A percentile compares a stretch with the other conserved stretches of the same genome.
Evolutionary conservation across 2,797 vertebrate genomes (phyloP).

Genomic region (Thripadectes ignobilis): DNA sequence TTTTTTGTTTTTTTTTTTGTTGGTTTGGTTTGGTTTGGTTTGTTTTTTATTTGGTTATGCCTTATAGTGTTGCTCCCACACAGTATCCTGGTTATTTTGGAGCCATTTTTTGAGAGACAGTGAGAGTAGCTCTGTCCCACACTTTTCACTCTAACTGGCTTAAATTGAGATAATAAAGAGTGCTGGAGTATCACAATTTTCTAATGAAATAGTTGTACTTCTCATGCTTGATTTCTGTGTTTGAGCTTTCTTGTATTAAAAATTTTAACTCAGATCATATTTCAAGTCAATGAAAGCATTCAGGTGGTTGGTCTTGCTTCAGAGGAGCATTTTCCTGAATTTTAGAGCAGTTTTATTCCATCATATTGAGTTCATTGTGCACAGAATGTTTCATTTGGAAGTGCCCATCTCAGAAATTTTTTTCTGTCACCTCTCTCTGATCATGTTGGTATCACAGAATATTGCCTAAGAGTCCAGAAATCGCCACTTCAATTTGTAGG

Average conservation of each 20-base stretch:
- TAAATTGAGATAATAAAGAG: neutral
- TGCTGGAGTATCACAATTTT: neutral
- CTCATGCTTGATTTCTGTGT: neutral
- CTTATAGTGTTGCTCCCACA: neutral
- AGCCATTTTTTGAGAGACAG: neutral
- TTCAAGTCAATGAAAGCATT: neutral
- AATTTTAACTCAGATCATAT: neutral
- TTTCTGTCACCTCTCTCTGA: neutral
- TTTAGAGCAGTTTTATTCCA: neutral
- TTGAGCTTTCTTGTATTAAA: neutral
- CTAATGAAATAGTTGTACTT: neutral
- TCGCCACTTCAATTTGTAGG: neutral
- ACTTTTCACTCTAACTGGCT: neutral
- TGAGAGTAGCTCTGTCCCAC: neutral
- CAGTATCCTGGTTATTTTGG: neutral
- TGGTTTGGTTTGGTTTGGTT: neutral
- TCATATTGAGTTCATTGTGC: neutral
- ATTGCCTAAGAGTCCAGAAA: neutral
- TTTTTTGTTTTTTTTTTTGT: neutral
- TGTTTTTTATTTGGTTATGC: neutral
- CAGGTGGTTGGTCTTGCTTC: neutral
- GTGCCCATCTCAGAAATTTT: neutral
- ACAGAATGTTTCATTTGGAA: neutral
- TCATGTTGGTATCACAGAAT: neutral
- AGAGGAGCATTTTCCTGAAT: slow-evolving; percentile 1